Percentiles rank a stretch among this genome's conserved stretches.
Evolutionary conservation across 1,140 invertebrate species (phyloP).

Genomic region (Tetraneura akinire): DNA sequence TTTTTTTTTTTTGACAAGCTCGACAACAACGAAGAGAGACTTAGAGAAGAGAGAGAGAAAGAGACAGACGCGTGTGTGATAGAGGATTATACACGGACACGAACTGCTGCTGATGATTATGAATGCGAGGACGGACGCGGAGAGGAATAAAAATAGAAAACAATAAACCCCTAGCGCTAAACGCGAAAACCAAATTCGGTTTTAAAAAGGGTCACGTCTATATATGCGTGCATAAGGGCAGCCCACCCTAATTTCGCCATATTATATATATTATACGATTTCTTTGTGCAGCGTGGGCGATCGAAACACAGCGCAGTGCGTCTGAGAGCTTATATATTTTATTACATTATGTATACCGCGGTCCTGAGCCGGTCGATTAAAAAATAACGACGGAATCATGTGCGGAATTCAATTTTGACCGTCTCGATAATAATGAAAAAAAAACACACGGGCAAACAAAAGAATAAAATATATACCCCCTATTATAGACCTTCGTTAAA

Average conservation of each 20-base stretch:
- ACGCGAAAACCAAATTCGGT: slow-evolving; percentile 46
- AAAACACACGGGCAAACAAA: background rate
- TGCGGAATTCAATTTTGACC: slow-evolving; percentile 28
- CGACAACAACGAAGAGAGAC: slow-evolving; percentile 6
- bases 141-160: slow-evolving; percentile 28
- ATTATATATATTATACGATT: background rate
- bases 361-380: slow-evolving; percentile 37
- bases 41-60: background rate
- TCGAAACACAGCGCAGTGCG: background rate
- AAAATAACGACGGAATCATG: slow-evolving; percentile 35
- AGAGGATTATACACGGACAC: background rate
- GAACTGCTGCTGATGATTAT: no score
- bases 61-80: no score
- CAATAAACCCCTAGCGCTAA: slow-evolving; percentile 46
- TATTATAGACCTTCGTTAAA: no score
- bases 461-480: no score
- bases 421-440: slow-evolving; percentile 19
- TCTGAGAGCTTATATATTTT: background rate
- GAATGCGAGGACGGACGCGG: background rate
- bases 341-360: background rate
- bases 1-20: slow-evolving; percentile 34
- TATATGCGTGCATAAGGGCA: background rate
- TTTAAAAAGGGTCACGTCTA: slow-evolving; percentile 42
- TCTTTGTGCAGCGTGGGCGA: background rate
- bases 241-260: slow-evolving; percentile 38